Evolutionary conservation across 2,113 vertebrate species (phyloP).

Genomic region (Malurus melanocephalus): DNA sequence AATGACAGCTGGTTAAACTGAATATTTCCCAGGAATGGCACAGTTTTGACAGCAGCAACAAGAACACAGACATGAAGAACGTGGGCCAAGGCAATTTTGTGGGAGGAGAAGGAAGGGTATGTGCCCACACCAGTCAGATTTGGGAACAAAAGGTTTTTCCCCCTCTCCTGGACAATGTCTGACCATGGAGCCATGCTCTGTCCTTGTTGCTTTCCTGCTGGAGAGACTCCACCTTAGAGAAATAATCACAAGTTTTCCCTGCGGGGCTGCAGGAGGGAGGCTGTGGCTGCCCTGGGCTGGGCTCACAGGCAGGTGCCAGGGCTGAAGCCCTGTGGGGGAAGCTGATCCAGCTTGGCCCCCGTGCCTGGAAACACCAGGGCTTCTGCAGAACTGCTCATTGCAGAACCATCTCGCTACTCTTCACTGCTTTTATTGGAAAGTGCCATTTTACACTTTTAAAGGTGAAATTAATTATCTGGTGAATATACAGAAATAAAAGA

Average conservation of each 20-base stretch:
- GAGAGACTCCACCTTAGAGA: neutral
- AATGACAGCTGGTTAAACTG: neutral
- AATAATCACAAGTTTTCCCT: neutral
- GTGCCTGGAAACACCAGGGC: accelerated
- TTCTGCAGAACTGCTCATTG: neutral
- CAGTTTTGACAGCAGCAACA: neutral
- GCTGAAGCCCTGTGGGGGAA: accelerated
- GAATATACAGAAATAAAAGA: neutral
- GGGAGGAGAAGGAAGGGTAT: neutral
- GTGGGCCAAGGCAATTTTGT: accelerated
- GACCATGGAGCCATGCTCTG: accelerated
- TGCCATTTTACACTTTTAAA: neutral
- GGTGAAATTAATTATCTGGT: neutral
- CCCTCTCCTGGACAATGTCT: accelerated
- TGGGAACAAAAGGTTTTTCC: neutral
- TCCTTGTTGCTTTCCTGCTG: neutral
- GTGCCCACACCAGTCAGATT: accelerated
- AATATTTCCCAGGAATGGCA: neutral
- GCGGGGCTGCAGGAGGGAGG: too few species aligned
- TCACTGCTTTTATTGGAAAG: neutral
- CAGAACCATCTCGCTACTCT: accelerated
- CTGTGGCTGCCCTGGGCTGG: neutral
- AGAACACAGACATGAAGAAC: neutral
- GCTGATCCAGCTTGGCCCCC: accelerated
- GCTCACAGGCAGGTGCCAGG: accelerated